phyloP scores from a whole-genome alignment of 2,888 invertebrate species.

The Scrobipalpa costella region DNA sequence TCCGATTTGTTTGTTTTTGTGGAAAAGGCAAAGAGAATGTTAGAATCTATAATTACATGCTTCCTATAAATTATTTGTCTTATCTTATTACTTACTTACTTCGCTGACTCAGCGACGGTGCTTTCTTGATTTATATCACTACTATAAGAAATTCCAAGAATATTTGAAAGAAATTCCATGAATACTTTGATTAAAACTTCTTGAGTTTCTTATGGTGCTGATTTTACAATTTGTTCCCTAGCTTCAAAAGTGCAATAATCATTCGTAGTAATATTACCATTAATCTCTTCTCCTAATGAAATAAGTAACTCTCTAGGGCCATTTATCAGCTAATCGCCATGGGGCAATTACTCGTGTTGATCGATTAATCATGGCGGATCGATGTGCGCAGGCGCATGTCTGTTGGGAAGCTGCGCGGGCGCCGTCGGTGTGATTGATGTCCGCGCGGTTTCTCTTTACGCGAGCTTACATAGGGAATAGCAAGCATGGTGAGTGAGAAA shows the following conservation, averaged over 20 bases:
- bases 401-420: conserved; percentile 15
- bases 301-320: conserved; percentile 8
- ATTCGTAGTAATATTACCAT: background rate
- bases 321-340: conserved; percentile 32
- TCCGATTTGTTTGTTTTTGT: background rate
- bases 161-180: background rate
- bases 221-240: conserved; percentile 3
- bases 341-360: conserved; percentile 47
- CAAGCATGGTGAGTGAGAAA: conserved; percentile 5
- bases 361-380: conserved; percentile 13
- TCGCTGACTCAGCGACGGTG: no score
- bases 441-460: conserved; percentile 14
- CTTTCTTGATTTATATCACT: no score
- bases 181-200: background rate
- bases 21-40: no score
- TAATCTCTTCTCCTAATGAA: conserved; percentile 10
- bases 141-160: no score
- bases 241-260: background rate
- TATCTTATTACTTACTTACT: no score
- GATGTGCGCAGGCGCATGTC: conserved; percentile 29
- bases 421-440: conserved; percentile 10
- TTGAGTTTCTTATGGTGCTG: background rate
- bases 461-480: background rate
- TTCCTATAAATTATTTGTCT: no score
- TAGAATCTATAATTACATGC: no score